A percentile compares a stretch with the other conserved stretches of the same genome.
Evolutionary conservation across 2,888 invertebrate species (phyloP).

Genomic region (Yponomeuta plumbellus): DNA sequence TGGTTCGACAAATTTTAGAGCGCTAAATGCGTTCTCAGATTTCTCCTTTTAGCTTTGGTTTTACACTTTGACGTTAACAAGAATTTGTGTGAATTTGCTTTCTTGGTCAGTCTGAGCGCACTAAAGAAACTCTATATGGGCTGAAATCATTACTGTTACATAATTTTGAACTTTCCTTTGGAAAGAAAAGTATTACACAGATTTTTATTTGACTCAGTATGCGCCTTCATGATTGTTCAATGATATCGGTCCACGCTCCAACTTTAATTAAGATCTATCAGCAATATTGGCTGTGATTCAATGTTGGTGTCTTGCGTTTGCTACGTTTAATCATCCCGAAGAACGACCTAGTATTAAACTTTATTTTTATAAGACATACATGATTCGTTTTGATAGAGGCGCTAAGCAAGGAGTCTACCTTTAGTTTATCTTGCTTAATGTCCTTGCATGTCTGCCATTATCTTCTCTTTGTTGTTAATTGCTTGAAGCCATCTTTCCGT

Average conservation of each 20-base stretch:
- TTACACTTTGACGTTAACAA: not conserved
- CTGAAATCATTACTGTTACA: too few relatives aligned
- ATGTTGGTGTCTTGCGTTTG: not conserved
- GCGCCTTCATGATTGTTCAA: not conserved
- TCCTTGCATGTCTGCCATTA: too few relatives aligned
- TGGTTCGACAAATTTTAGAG: not conserved
- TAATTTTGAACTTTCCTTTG: too few relatives aligned
- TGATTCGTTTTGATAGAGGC: not conserved
- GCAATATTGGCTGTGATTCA: not conserved
- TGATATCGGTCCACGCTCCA: not conserved
- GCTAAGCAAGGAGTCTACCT: too few relatives aligned
- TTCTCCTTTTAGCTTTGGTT: not conserved
- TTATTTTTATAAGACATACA: not conserved
- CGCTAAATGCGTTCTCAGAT: conserved; percentile 5
- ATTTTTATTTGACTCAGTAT: not conserved
- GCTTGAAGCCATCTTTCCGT: too few relatives aligned
- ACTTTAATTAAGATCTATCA: not conserved
- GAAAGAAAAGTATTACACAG: too few relatives aligned
- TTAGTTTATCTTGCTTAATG: too few relatives aligned
- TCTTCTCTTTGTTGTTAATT: too few relatives aligned
- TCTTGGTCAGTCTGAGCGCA: too few relatives aligned
- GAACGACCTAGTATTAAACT: not conserved
- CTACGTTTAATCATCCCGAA: not conserved
- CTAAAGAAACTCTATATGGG: too few relatives aligned
- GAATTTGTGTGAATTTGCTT: not conserved